A percentile compares a stretch with the other conserved stretches of the same genome.
These are phyloP conservation scores for Petrocephalus microphthalmus DNA, from an alignment of 2,113 vertebrate genomes.

Conservation along the genomic window DNA sequence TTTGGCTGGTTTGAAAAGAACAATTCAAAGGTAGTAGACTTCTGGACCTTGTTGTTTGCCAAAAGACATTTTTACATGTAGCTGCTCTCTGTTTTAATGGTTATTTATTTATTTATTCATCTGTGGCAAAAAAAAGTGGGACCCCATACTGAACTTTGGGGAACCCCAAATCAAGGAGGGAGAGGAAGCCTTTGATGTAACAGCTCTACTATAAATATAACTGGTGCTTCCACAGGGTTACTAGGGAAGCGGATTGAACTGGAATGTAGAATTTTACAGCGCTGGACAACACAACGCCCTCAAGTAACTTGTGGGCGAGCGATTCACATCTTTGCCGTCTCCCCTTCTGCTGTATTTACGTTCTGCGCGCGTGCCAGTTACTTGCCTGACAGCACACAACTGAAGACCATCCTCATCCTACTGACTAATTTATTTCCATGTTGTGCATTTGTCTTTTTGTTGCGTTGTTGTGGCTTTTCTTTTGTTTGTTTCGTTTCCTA, in stretches of 20 bases:
- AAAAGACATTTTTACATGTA: conserved; percentile 4
- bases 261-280: neutral
- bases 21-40: neutral
- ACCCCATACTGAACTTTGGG: neutral
- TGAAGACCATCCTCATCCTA: neutral
- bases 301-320: neutral
- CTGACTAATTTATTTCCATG: neutral
- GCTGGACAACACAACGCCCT: neutral
- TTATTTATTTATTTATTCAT: conserved; percentile 22
- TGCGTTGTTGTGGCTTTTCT: neutral
- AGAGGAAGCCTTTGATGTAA: no score
- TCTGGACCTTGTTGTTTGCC: conserved; percentile 7
- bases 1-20: neutral
- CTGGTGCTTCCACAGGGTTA: neutral
- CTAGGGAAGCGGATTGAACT: neutral
- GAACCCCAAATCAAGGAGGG: neutral
- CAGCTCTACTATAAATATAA: neutral
- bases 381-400: neutral
- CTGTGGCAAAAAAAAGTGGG: neutral
- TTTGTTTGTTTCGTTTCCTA: conserved; percentile 1
- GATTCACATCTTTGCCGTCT: neutral
- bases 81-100: neutral
- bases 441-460: neutral
- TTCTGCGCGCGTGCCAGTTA: neutral
- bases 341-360: neutral